Base-by-base conservation (phyloP, 2,888 invertebrate species). In the Cynaeus angustus region DNA sequence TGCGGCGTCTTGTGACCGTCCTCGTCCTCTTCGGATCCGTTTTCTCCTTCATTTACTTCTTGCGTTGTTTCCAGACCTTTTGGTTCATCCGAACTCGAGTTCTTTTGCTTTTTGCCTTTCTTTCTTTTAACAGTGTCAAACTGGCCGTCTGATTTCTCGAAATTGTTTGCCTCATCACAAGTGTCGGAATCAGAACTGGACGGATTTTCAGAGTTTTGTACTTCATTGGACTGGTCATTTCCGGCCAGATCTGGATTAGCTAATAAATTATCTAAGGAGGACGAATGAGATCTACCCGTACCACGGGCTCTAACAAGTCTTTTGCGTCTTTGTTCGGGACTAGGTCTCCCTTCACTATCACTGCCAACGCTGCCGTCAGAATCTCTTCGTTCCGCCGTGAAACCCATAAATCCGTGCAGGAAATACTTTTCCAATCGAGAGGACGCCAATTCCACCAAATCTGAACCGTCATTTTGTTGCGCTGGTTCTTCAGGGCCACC, bases 391-490 rank as follows among this genome's bases (percentile, higher is more conserved):
- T 92, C 92, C 53, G 91, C 90, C 75, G 90, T 91, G 77, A 94
- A 94, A 0, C 94, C 94, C 89, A 94, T 92, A 79, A 95, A 94
- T 33, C 94, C 94, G 0, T 93, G 92, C 0, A 95, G 86, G 83
- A 96, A 97, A 85, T 97, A 97, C 83, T 95, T 95, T 83, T 96
- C 96, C 71, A 96, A 85, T 10, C 96, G 89, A 0, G 94, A 94
- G 0, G 95, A 94, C 68, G 94, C 94, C 72, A 95, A 84, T 64
- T 94, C 92, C 4, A 92, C 91, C 56, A 91, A 91, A 79, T 91
- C 91, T 83, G 86, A 73, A 74, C 79, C 76, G 64, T 85, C 83
- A 61, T 80, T 80, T n/a, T 76, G 74, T 33, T 75, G 75, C 12
- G 77, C 76, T 0, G 71, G 71, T 16, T 87, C 87, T 70, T 86